Conservation (phyloP, 2,888 invertebrate species). For the Boloria selene region DNA sequence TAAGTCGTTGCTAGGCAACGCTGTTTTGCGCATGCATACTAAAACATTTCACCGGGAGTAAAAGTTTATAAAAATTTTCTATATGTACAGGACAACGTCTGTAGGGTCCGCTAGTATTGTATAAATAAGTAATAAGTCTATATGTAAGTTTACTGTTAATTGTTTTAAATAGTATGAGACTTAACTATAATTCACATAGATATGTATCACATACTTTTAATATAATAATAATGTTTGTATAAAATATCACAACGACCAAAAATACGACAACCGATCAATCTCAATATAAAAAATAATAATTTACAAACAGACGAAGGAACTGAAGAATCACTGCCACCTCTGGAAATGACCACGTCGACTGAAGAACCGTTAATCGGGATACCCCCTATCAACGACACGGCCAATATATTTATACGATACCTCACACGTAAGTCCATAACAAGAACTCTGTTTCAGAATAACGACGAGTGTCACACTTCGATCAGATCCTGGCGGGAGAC, state of each 20-base stretch:
- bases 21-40: too few species aligned
- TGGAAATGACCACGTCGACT: conserved; percentile 50
- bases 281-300: conserved; percentile 53
- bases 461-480: background rate
- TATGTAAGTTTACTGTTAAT: too few species aligned
- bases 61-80: too few species aligned
- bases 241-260: conserved; percentile 37
- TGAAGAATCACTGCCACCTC: conserved; percentile 55
- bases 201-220: too few species aligned
- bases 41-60: too few species aligned
- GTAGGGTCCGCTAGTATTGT: too few species aligned
- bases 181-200: too few species aligned
- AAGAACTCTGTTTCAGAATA: conserved; percentile 61
- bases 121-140: too few species aligned
- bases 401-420: conserved; percentile 70
- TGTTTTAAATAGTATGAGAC: too few species aligned
- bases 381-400: conserved; percentile 63
- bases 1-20: too few species aligned
- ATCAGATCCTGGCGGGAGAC: background rate
- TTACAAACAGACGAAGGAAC: conserved; percentile 64
- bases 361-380: conserved; percentile 52
- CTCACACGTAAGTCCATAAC: conserved; percentile 73
- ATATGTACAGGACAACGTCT: too few species aligned
- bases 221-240: too few species aligned
- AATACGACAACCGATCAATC: conserved; percentile 76